Conservation (phyloP, 2,797 vertebrate species). For the Phalanger gymnotis region DNA sequence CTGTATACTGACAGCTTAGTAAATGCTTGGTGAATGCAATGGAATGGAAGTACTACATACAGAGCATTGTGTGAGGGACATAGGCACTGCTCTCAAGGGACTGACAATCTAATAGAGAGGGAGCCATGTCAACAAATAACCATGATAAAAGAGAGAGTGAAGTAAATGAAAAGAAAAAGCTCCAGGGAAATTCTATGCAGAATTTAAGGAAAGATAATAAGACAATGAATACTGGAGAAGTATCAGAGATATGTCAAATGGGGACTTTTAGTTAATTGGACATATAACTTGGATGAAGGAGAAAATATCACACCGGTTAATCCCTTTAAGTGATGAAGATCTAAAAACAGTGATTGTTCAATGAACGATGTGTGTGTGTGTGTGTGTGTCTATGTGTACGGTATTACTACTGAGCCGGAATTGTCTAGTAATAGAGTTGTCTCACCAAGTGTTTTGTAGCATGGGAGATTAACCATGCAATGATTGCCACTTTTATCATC, state of each 20-base stretch:
- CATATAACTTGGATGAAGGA: background rate
- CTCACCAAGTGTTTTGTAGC: slow-evolving; percentile 68
- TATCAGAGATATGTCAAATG: background rate
- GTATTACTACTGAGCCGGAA: slow-evolving; percentile 25
- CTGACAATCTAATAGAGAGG: background rate
- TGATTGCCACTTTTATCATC: slow-evolving; percentile 74
- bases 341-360: slow-evolving; percentile 45
- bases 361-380: slow-evolving; percentile 42
- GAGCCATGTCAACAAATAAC: background rate
- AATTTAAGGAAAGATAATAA: background rate
- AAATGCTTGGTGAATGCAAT: background rate
- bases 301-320: background rate
- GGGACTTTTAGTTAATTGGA: slow-evolving; percentile 28
- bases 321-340: slow-evolving; percentile 10
- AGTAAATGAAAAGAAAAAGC: background rate
- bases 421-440: slow-evolving; percentile 7
- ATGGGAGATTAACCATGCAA: slow-evolving; percentile 67
- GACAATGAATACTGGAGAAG: slow-evolving; percentile 21
- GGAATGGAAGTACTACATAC: background rate
- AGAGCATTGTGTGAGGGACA: background rate
- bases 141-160: background rate
- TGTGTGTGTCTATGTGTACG: slow-evolving; percentile 46
- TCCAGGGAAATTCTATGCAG: background rate
- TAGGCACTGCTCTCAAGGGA: background rate
- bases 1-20: background rate